Percentiles rank a stretch among this genome's conserved stretches.
Evolutionary conservation across 2,888 invertebrate species (phyloP).

Genomic region (Lasius platythorax): DNA sequence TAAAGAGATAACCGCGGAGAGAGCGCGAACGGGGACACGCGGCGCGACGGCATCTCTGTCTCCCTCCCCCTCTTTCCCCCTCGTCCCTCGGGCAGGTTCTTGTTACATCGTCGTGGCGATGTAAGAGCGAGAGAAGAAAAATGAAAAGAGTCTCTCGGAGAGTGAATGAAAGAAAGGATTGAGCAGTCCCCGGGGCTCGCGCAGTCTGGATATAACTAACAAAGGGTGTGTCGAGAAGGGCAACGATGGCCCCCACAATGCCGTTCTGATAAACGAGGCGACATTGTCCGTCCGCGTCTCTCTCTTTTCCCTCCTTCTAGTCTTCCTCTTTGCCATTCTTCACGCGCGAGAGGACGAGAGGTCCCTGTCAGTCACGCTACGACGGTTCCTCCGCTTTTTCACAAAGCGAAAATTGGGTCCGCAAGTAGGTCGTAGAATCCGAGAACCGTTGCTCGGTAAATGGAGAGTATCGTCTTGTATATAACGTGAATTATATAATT

Average conservation of each 20-base stretch:
- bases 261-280: slow-evolving; percentile 85
- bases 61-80: neutral
- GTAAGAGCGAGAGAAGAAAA: slow-evolving; percentile 72
- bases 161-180: slow-evolving; percentile 84
- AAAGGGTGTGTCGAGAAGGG: slow-evolving; percentile 84
- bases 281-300: slow-evolving; percentile 82
- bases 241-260: slow-evolving; percentile 82
- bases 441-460: neutral
- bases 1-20: slow-evolving; percentile 73
- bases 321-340: slow-evolving; percentile 51
- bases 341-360: slow-evolving; percentile 49
- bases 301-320: slow-evolving; percentile 43
- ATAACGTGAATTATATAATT: neutral
- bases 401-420: slow-evolving; percentile 70
- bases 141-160: slow-evolving; percentile 79
- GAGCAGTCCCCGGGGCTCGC: slow-evolving; percentile 80
- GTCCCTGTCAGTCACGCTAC: slow-evolving; percentile 69
- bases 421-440: slow-evolving; percentile 55
- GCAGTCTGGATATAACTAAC: slow-evolving; percentile 81
- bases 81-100: slow-evolving; percentile 27
- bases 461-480: neutral
- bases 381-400: slow-evolving; percentile 62
- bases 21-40: slow-evolving; percentile 54
- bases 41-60: slow-evolving; percentile 31
- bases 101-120: slow-evolving; percentile 36